Base-by-base conservation (phyloP, 1,140 invertebrate species). In the Thaumetopoea pityocampa region DNA sequence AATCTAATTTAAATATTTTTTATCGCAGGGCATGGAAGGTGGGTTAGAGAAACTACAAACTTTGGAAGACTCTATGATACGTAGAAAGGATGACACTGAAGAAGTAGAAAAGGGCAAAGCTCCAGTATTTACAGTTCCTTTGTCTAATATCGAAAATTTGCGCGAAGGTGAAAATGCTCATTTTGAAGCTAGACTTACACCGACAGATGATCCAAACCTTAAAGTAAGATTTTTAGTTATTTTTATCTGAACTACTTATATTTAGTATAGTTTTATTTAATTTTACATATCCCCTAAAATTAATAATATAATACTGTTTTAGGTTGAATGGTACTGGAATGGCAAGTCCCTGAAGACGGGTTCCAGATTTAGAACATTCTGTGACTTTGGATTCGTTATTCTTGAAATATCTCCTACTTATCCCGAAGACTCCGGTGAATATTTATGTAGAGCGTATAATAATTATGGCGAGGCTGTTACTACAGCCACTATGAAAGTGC, bases 261-360 rank as follows among this genome's bases (percentile, higher is more conserved):
- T 1, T 32, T 10, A 3, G 5, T 10, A 23, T 35, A 10, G 12
- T 22, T 2, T n/a, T 36, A n/a, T 10, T 3, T 8, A 10, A 16
- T 9, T 15, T 5, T n/a, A 18, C 8, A 19, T 12, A 28, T 8
- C 3, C 15, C n/a, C 1, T 10, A 1, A 24, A 1, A 26, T 14
- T 7, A 9, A 1, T 15, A 9, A 35, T 4, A 4, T 22, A 9
- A 14, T 30, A 23, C 23, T 38, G 19, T 71, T 76, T 45, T 46
- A 90, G 88, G 94, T 98, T 14, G 95, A 97, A 88, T 98, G 96
- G 96, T 96, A 94, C 86, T 96, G 94, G 92, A 96, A 98, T 80
- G 95, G 95, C 34, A 94, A 96, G 85, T 92, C 95, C 12, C 83
- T 97, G 23, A 92, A 91, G 80, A 94, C 94, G 19, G 95, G 94